Evolutionary conservation across 1,140 invertebrate species (phyloP).

Genomic region (Drosophila navojoa): DNA sequence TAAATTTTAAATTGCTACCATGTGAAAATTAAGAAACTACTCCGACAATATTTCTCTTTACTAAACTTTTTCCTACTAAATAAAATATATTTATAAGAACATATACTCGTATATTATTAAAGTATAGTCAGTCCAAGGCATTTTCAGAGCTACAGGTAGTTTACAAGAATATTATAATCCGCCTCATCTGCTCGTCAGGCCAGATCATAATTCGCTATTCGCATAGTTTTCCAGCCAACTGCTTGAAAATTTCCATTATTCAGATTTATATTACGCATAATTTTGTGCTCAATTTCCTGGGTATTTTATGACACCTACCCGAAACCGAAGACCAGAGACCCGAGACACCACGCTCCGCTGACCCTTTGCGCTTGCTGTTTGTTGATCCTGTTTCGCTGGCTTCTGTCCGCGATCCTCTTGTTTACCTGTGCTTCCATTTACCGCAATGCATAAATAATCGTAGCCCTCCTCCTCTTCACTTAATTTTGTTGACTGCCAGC

Average conservation of each 20-base stretch:
- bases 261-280: conserved; percentile 44
- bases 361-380: neutral
- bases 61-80: too few species aligned
- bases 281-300: conserved; percentile 42
- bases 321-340: neutral
- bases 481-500: conserved; percentile 9
- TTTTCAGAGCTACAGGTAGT: neutral
- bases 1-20: too few species aligned
- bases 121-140: neutral
- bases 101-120: too few species aligned
- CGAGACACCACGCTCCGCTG: conserved; percentile 35
- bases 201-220: conserved; percentile 1
- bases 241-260: conserved; percentile 34
- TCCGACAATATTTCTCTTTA: neutral
- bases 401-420: neutral
- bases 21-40: too few species aligned
- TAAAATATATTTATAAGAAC: too few species aligned
- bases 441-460: conserved; percentile 57
- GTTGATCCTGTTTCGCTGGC: conserved; percentile 8
- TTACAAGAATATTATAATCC: conserved; percentile 16
- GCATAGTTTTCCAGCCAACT: conserved; percentile 39
- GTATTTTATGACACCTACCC: conserved; percentile 43
- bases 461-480: conserved; percentile 13
- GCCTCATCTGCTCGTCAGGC: neutral
- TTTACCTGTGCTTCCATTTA: conserved; percentile 23